Percentiles rank a stretch among this genome's conserved stretches.
Conservation (phyloP, 2,888 invertebrate species). For the Callimorpha dominula region DNA sequence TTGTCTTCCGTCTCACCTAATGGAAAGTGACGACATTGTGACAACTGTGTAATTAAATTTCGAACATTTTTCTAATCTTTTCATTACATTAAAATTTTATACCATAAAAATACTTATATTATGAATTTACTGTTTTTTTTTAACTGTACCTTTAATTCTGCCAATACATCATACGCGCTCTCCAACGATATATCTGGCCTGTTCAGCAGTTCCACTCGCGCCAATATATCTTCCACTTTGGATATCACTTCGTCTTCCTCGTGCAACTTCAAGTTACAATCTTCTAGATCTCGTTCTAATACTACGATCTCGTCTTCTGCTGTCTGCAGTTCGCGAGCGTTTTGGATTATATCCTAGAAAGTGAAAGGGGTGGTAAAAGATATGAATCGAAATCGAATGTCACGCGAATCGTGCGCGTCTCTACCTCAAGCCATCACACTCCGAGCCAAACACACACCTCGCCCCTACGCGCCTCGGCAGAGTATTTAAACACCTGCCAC, state of each 20-base stretch:
- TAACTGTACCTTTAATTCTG: conserved; percentile 70
- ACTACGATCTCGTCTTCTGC: conserved; percentile 93
- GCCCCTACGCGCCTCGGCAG: no score
- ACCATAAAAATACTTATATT: no score
- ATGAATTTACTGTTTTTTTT: background rate
- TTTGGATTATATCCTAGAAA: conserved; percentile 93
- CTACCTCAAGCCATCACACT: no score
- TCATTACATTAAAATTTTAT: no score
- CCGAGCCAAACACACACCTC: no score
- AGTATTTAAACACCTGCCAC: no score
- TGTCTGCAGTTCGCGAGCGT: conserved; percentile 91
- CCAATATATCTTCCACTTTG: conserved; percentile 89
- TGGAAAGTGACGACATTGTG: no score
- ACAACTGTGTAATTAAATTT: no score
- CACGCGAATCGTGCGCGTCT: no score
- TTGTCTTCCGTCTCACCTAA: no score
- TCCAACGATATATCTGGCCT: conserved; percentile 70
- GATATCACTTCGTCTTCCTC: conserved; percentile 91
- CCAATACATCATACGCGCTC: conserved; percentile 78
- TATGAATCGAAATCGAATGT: no score
- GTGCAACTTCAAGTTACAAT: conserved; percentile 88
- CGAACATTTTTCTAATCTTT: no score
- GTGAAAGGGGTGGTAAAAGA: background rate
- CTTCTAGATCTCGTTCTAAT: conserved; percentile 92
- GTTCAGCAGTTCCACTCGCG: conserved; percentile 88